Evolutionary conservation across 2,113 vertebrate genomes (phyloP), one percentile per base, ranked within the genome.

Genomic region (Chloropsis cyanopogon): DNA sequence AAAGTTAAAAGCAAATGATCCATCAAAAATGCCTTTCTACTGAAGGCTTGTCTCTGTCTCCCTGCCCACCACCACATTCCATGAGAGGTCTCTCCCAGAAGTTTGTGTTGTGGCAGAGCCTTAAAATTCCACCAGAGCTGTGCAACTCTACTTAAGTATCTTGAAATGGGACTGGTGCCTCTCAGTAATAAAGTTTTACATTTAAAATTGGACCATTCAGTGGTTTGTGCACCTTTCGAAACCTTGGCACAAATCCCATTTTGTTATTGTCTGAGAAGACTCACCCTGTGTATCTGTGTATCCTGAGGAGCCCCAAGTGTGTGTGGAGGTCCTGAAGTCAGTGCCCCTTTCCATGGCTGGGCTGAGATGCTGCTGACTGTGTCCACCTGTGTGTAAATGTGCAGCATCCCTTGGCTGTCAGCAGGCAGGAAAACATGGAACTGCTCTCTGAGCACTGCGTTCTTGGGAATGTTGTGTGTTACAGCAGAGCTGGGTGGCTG

Each of bases 231-330:
- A 82, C 65, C 72, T 71, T 24, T 68, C 41, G 78, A 81, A 92
- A 41, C 42, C 41, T 46, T 7, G 78, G 47, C 76, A 72, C 54
- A 75, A 76, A 52, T 37, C 0, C 37, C 37, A 8, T 46, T 76
- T 76, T 76, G 33, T 76, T 60, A 19, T 41, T 57, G 78, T 26
- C 52, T 50, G 75, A 54, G 39, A 29, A 86, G 64, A 26, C 42
- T 66, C 31, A 5, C 9, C 3, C 0, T 25, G 49, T 65, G 0
- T 29, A 9, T 21, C 46, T 33, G 11, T 19, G 44, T 31, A 1
- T 69, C 68, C 64, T 69, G 86, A 63, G 41, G 35, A 28, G 24
- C 26, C 65, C 28, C 47, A 68, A 4, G 25, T 12, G 23, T 42
- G 24, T 54, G 1, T 49, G 26, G 54, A 54, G 33, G 22, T 83